Evolutionary conservation across 2,113 vertebrate genomes (phyloP).

Genomic region (Myrmecobius fasciatus): DNA sequence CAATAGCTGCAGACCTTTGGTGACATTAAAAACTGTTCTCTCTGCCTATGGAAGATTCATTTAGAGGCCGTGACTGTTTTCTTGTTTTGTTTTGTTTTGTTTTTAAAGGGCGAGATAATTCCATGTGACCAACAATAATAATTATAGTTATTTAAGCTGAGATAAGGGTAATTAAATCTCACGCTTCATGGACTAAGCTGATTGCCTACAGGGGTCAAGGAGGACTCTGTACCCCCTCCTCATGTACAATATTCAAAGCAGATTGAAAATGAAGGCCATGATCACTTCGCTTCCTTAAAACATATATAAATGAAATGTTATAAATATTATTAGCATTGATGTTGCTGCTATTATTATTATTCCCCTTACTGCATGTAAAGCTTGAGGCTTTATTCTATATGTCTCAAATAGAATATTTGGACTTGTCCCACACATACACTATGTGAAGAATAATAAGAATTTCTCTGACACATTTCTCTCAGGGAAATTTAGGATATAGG

Average conservation of each 20-base stretch:
- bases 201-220: constrained; percentile 77
- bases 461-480: no score
- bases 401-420: not conserved
- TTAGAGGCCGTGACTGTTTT: not conserved
- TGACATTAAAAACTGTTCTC: not conserved
- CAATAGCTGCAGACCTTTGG: not conserved
- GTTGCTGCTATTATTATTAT: not conserved
- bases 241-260: constrained; percentile 32
- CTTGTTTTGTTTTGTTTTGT: not conserved
- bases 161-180: constrained; percentile 80
- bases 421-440: not conserved
- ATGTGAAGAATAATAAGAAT: not conserved
- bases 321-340: no score
- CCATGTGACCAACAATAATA: constrained; percentile 73
- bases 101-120: constrained; percentile 72
- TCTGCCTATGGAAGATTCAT: not conserved
- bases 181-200: constrained; percentile 72
- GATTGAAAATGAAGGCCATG: constrained; percentile 45
- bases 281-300: not conserved
- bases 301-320: not conserved
- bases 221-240: not conserved
- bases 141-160: constrained; percentile 78
- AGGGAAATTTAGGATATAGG: not conserved
- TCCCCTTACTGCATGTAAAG: not conserved
- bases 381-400: not conserved